phyloP scores from a whole-genome alignment of 2,113 vertebrate species.

The Oreotrochilus melanogaster region DNA sequence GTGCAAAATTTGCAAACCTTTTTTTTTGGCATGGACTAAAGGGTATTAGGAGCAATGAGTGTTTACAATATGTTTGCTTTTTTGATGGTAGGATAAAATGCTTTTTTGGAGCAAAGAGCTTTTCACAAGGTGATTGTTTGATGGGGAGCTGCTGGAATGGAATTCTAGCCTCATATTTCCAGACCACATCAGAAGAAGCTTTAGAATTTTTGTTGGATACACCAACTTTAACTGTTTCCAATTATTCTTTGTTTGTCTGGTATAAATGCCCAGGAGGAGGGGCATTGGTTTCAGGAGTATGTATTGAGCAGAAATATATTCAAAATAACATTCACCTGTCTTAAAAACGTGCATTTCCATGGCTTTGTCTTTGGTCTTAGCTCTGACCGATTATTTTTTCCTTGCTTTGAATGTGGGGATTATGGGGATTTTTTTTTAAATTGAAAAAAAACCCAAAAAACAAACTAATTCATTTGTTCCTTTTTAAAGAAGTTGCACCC shows the following conservation, averaged over 20 bases:
- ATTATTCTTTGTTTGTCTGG: background rate
- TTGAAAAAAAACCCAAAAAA: background rate
- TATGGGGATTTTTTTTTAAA: too few species aligned
- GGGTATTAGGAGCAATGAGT: background rate
- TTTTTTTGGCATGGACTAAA: background rate
- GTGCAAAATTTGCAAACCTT: background rate
- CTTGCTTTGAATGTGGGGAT: background rate
- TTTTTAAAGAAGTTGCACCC: background rate
- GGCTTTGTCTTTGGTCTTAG: conserved; percentile 57
- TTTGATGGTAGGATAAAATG: background rate
- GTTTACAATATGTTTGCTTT: background rate
- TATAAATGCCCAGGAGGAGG: background rate
- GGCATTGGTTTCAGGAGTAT: conserved; percentile 49
- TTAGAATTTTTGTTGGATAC: background rate
- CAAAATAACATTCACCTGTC: background rate
- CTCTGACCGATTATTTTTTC: conserved; percentile 1
- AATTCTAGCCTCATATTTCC: background rate
- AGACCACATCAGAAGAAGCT: background rate
- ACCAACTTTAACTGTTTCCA: conserved; percentile 35
- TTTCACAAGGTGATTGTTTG: background rate
- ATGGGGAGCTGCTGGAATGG: background rate
- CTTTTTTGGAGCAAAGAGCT: background rate
- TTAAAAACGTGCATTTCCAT: conserved; percentile 67
- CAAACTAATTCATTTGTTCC: background rate
- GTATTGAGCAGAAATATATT: conserved; percentile 46